Percentiles rank a stretch among this genome's conserved stretches.
Conservation (phyloP, 2,888 invertebrate species). For the Rhyacophila evoluta region DNA sequence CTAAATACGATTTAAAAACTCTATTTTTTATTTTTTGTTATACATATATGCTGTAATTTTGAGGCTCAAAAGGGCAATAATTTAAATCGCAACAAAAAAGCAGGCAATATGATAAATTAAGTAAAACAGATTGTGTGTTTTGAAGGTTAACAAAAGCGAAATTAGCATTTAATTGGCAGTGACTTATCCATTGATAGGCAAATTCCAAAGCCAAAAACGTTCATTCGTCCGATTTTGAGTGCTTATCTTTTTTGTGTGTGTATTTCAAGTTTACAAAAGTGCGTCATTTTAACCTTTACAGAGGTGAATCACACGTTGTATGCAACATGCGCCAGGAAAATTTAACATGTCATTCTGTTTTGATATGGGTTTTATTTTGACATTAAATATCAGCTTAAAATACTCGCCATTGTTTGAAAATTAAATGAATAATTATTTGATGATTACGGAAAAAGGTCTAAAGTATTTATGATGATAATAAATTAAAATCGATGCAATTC, state of each 20-base stretch:
- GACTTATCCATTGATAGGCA: constrained; percentile 9
- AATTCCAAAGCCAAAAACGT: neutral
- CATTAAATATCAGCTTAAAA: too few relatives aligned
- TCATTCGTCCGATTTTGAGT: neutral
- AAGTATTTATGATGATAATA: too few relatives aligned
- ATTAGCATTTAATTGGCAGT: constrained; percentile 22
- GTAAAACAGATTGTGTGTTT: constrained; percentile 8
- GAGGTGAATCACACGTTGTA: neutral
- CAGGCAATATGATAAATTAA: neutral
- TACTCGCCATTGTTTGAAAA: too few relatives aligned
- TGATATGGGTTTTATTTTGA: neutral
- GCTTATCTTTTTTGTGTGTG: neutral
- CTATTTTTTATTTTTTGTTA: too few relatives aligned
- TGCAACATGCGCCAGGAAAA: neutral
- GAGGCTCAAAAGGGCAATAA: neutral
- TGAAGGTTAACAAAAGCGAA: constrained; percentile 22
- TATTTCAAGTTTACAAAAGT: constrained; percentile 3
- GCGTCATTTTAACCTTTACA: constrained; percentile 16
- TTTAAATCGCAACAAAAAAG: neutral
- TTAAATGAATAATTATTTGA: too few relatives aligned
- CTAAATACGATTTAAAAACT: too few relatives aligned
- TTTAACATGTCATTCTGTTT: neutral
- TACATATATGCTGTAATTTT: neutral
- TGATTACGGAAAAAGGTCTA: too few relatives aligned
- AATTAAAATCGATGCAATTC: too few relatives aligned